Base-by-base conservation (phyloP, 2,888 invertebrate species). In the Unio pictorum region DNA sequence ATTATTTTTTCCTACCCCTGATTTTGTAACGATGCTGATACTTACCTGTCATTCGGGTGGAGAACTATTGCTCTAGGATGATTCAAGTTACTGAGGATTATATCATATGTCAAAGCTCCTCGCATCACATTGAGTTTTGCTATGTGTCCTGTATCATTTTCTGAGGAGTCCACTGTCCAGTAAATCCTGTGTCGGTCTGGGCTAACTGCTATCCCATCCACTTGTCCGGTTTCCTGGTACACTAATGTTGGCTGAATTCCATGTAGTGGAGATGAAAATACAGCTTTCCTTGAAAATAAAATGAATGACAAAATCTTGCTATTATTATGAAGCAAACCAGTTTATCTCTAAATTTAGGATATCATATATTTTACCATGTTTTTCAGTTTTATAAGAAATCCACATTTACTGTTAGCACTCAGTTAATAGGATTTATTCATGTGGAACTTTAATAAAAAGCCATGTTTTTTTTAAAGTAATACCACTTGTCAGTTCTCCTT, bases 21-120 rank as follows among this genome's bases (percentile, higher is more conserved):
- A 45, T 45, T 45, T 45, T 45, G 26, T 17, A 58, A 26, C n/a
- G 20, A 34, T 4, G 58, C 58, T 45, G 20, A 15, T 17, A 63
- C 81, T 81, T 73, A 86, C 86, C 78, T 83, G 70, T 82, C 81
- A 56, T 79, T 73, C 6, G 79, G 76, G 45, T 79, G 74, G 7
- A 86, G 68, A 26, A 80, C 71, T 26, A 86, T 76, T 11, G 84
- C 81, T 63, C 81, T 78, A 2, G 84, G 84, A 20, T 78, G 78
- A 68, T 82, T 80, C 55, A 81, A 72, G 28, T 76, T 78, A 0
- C 72, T 73, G 23, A 82, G 65, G 17, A 86, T 73, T 45, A 75
- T 75, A 45, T 78, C 79, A 60, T 82, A 81, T 2, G 82, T 78
- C 23, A 62, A 64, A 18, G 68, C 70, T 56, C 80, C 82, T 17